phyloP scores from a whole-genome alignment of 2,888 invertebrate genomes.

The Mythimna ferrago region DNA sequence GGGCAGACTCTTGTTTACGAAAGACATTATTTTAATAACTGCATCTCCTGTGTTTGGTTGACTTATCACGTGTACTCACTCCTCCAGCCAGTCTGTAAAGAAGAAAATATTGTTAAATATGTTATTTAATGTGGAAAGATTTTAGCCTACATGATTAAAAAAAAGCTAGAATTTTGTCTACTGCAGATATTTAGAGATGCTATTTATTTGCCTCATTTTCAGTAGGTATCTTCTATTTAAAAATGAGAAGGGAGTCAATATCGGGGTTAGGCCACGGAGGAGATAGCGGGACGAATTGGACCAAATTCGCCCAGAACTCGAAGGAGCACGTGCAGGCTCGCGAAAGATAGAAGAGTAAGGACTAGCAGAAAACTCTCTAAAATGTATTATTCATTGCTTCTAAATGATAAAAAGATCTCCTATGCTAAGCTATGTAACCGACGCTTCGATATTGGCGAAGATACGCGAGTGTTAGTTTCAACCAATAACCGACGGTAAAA shows the following conservation, averaged over 20 bases:
- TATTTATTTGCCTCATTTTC: no score
- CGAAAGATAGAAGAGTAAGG: no score
- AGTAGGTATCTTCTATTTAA: no score
- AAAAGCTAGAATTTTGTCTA: neutral
- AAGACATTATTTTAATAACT: conserved; percentile 73
- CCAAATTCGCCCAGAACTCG: no score
- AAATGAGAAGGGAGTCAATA: no score
- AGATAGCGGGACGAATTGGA: no score
- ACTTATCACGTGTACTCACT: conserved; percentile 98
- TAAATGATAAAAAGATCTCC: neutral
- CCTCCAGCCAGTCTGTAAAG: conserved; percentile 96
- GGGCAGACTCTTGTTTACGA: conserved; percentile 67
- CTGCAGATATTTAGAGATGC: neutral
- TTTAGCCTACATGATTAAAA: no score
- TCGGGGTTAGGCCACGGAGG: no score
- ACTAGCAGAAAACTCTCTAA: neutral
- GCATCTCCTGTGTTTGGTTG: conserved; percentile 78
- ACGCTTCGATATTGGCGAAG: conserved; percentile 20
- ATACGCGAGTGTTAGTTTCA: conserved; percentile 18
- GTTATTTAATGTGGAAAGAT: neutral
- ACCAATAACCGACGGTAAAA: conserved; percentile 9
- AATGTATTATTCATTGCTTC: neutral
- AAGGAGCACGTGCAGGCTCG: no score
- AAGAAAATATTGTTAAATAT: conserved; percentile 69
- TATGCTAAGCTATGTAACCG: neutral